These are phyloP conservation scores for Lordiphosa stackelbergi DNA, from an alignment of 1,140 invertebrate species.

Conservation along the genomic window DNA sequence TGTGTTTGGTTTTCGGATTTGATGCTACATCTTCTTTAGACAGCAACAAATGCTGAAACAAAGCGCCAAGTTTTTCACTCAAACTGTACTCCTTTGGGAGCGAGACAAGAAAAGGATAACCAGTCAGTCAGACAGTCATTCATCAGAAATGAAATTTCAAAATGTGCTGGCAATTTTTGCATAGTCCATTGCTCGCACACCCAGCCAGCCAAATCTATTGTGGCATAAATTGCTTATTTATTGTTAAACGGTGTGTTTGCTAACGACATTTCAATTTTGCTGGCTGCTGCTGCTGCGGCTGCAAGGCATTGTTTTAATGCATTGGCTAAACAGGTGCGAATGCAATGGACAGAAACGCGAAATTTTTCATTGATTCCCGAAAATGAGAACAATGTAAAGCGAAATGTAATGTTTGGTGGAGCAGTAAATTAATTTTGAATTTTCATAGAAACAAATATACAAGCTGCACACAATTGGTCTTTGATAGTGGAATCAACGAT, in stretches of 20 bases:
- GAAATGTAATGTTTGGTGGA: constrained; percentile 33
- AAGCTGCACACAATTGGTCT: constrained; percentile 1
- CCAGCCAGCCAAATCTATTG: constrained; percentile 20
- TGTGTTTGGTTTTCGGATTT: background rate
- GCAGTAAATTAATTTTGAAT: constrained; percentile 43
- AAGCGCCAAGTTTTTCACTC: background rate
- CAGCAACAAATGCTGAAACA: constrained; percentile 1
- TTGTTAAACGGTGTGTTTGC: constrained; percentile 68
- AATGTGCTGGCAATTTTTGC: constrained; percentile 48
- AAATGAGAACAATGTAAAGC: constrained; percentile 1
- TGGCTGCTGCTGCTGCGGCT: constrained; percentile 6
- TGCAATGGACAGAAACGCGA: constrained; percentile 16
- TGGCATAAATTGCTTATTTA: constrained; percentile 70
- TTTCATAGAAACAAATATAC: constrained; percentile 1
- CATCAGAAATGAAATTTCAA: constrained; percentile 69
- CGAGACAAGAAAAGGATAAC: background rate
- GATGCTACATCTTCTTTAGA: constrained; percentile 12
- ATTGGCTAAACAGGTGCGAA: constrained; percentile 34
- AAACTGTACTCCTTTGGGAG: too few species aligned
- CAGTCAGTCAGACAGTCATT: constrained; percentile 30
- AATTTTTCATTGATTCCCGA: constrained; percentile 14
- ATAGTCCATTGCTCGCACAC: constrained; percentile 32
- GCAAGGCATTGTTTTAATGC: constrained; percentile 28
- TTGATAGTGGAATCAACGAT: too few species aligned
- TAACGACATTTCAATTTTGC: constrained; percentile 51